Evolutionary conservation across 2,113 vertebrate genomes (phyloP).

Genomic region (Falco punctatus): DNA sequence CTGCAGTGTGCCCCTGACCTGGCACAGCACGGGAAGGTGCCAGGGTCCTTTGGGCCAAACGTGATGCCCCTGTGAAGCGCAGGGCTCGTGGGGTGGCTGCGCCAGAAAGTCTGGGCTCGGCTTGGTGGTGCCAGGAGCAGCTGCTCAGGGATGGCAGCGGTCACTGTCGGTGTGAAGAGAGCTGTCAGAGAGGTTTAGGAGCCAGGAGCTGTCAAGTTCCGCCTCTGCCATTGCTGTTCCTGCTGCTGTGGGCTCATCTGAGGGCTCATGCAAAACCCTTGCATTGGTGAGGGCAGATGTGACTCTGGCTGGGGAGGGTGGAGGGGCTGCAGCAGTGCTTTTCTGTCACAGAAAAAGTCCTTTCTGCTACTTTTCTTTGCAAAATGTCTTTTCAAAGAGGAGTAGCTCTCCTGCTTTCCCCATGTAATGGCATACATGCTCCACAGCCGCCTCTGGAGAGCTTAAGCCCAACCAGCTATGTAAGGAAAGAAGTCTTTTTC

Average conservation of each 20-base stretch:
- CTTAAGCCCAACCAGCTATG: not conserved
- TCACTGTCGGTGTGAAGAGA: not conserved
- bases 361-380: not conserved
- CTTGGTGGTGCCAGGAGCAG: not conserved
- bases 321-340: not conserved
- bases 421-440: not conserved
- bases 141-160: not conserved
- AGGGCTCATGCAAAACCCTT: not conserved
- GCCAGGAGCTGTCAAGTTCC: not conserved
- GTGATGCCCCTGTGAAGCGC: not conserved
- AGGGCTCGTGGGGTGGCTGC: not conserved
- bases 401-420: not conserved
- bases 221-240: not conserved
- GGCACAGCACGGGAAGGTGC: not conserved
- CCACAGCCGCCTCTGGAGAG: not conserved
- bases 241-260: not conserved
- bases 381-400: not conserved
- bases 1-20: not conserved
- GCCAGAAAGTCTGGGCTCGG: not conserved
- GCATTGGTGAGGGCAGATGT: not conserved
- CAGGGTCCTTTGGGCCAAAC: not conserved
- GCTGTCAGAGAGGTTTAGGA: not conserved
- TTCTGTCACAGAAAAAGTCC: not conserved
- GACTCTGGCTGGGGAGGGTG: fast-evolving
- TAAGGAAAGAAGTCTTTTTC: not conserved